phyloP scores from a whole-genome alignment of 1,140 invertebrate species.

The Drosophila watanabei region DNA sequence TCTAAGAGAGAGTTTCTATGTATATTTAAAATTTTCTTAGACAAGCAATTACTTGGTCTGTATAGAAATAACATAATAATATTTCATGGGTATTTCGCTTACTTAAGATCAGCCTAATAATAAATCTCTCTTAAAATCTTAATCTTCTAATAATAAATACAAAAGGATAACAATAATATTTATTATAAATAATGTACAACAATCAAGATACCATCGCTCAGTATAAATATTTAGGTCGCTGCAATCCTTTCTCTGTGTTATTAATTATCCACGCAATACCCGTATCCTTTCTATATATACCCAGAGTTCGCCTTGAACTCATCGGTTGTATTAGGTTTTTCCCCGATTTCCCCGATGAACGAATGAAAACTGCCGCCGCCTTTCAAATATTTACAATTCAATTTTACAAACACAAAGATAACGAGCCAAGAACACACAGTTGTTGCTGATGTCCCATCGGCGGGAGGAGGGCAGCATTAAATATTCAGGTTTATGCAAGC shows the following conservation, averaged over 20 bases:
- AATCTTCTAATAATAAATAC: neutral
- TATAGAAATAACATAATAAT: too few relatives aligned
- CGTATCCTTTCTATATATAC: constrained; percentile 5
- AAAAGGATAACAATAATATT: neutral
- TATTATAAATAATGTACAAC: neutral
- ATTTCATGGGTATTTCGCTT: neutral
- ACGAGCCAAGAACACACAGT: constrained; percentile 60
- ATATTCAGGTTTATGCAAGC: constrained; percentile 79
- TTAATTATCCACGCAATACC: constrained; percentile 8
- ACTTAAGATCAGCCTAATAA: neutral
- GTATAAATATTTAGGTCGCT: neutral
- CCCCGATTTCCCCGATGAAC: neutral
- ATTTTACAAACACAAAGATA: constrained; percentile 74
- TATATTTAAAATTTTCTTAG: neutral
- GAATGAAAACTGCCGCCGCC: constrained; percentile 30
- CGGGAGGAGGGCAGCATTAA: constrained; percentile 42
- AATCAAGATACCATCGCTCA: neutral
- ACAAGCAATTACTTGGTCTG: neutral
- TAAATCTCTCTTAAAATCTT: too few relatives aligned
- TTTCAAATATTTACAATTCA: constrained; percentile 79
- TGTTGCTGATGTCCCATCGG: constrained; percentile 24
- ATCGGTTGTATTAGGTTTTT: constrained; percentile 17
- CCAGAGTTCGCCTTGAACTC: constrained; percentile 16
- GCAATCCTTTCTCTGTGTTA: constrained; percentile 8
- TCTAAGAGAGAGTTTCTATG: neutral